Evolutionary conservation across 2,797 vertebrate species (phyloP).

Genomic region (Carcharodon carcharias): DNA sequence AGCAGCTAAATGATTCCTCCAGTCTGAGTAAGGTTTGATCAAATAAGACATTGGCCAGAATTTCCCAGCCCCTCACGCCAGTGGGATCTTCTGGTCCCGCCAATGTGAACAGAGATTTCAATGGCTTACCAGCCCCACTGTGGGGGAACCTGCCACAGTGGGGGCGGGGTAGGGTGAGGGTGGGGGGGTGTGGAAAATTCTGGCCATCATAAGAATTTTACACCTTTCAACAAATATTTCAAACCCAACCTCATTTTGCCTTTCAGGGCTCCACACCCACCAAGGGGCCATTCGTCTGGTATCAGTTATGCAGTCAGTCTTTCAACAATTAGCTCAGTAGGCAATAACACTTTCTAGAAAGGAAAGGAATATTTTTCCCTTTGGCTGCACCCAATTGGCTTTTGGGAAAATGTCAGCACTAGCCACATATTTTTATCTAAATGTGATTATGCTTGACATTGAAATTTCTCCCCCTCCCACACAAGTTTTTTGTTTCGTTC

Average conservation of each 20-base stretch:
- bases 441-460: not conserved
- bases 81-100: too few species aligned
- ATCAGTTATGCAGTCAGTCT: not conserved
- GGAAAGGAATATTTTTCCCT: not conserved
- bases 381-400: not conserved
- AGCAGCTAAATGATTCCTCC: not conserved
- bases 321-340: not conserved
- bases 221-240: not conserved
- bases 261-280: too few species aligned
- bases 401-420: not conserved
- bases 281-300: not conserved
- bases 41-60: not conserved
- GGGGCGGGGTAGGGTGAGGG: too few species aligned
- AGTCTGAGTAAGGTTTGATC: not conserved
- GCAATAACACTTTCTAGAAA: not conserved
- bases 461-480: not conserved
- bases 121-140: too few species aligned
- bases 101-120: too few species aligned
- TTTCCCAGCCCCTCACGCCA: too few species aligned
- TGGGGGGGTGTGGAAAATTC: too few species aligned
- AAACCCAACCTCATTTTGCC: not conserved
- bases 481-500: not conserved
- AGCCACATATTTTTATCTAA: not conserved
- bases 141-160: too few species aligned
- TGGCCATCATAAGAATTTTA: not conserved